Base-by-base conservation (phyloP, 2,797 vertebrate species). In the Enteromius viviparus region DNA sequence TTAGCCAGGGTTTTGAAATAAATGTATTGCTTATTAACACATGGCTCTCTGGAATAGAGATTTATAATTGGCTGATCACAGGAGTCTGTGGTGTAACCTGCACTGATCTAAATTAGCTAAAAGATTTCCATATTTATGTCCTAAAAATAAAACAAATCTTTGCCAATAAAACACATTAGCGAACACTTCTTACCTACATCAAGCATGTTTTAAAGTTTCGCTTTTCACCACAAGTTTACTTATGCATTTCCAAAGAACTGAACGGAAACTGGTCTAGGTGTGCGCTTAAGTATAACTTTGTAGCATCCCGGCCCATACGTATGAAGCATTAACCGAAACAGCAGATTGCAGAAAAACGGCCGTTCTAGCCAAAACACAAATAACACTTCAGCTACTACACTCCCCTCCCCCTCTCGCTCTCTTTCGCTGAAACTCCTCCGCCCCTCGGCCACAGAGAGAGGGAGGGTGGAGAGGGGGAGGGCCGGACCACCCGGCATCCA, bases 401-500 rank as follows among this genome's bases (percentile, higher is more conserved):
- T 76, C 87, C 87, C 85, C 37, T 62, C 84, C 78, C 82, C 75
- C 74, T 70, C 76, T 47, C 37, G 14, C 77, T 32, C 85, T 80
- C 81, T 81, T 69, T 92, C 90, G 91, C 91, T 87, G 89, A 85
- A 92, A 32, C 91, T 92, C 93, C 91, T 92, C 93, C 89, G 90
- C 92, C 94, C 92, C 93, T 92, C 89, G 92, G 92, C 92, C 92
- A 81, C 76, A 40, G 72, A 77, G 53, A 91, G 89, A 88, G 91
- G 53, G 89, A 88, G 71, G 68, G 85, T 88, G 90, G 88, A 75
- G 91, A 87, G 90, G 92, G 91, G 91, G 92, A 91, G 91, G 93
- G 94, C 93, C 91, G 94, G 97, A 97, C 97, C 97, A 98, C 97
- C 97, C 96, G 96, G 97, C 94, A 97, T 92, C 97, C 93, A 93